Evolutionary conservation across 2,797 vertebrate genomes (phyloP).

Genomic region (Coregonus suidteri): DNA sequence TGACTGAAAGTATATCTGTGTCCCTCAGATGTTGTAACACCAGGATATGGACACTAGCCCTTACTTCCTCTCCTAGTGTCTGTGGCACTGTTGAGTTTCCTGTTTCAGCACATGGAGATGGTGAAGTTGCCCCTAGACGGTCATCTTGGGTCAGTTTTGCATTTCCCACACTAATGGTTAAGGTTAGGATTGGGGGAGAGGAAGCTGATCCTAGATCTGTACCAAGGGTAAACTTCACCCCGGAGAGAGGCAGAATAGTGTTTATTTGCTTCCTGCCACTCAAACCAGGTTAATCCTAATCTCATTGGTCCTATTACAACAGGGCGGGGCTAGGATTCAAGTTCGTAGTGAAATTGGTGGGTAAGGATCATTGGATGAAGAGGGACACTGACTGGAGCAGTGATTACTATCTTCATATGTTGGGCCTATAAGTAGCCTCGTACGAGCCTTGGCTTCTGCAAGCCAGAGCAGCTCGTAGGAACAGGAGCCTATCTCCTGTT

Average conservation of each 20-base stretch:
- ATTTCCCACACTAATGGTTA: too few species aligned
- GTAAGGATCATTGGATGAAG: background rate
- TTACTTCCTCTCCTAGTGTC: background rate
- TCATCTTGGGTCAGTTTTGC: background rate
- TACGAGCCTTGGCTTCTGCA: too few species aligned
- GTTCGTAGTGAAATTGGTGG: background rate
- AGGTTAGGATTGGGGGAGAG: too few species aligned
- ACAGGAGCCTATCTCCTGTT: too few species aligned
- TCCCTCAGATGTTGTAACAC: background rate
- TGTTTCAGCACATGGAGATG: background rate
- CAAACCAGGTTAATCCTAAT: background rate
- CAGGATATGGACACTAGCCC: background rate
- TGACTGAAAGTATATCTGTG: background rate
- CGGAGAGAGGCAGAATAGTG: background rate
- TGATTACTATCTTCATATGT: too few species aligned
- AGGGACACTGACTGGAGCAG: background rate
- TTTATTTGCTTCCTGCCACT: background rate
- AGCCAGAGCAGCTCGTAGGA: too few species aligned
- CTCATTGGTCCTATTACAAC: slow-evolving; percentile 2
- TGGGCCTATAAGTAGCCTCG: too few species aligned
- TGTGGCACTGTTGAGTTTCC: background rate
- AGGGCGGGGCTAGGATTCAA: background rate
- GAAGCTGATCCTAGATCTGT: too few species aligned
- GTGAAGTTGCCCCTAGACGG: background rate
- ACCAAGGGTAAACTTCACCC: too few species aligned